A percentile compares a stretch with the other conserved stretches of the same genome.
Conservation (phyloP, 1,140 invertebrate genomes). For the Mya arenaria region DNA sequence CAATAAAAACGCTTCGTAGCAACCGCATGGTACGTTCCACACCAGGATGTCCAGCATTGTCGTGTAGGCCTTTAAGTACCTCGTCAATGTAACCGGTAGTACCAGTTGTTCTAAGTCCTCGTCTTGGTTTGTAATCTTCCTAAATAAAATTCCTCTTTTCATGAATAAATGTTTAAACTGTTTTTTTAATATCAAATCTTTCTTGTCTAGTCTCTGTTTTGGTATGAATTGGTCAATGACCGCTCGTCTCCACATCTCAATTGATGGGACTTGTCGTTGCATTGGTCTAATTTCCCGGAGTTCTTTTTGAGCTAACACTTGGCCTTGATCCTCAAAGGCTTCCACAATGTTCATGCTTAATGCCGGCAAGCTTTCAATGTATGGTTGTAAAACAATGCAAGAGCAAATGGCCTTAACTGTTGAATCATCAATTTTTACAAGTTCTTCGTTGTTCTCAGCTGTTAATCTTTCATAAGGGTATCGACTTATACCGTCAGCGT, state of each 20-base stretch:
- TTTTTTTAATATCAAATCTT: neutral
- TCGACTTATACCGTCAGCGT: slow-evolving; percentile 32
- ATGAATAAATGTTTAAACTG: slow-evolving; percentile 10
- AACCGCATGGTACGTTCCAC: neutral
- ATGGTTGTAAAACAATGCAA: neutral
- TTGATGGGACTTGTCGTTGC: slow-evolving; percentile 1
- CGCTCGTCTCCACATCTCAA: slow-evolving; percentile 3
- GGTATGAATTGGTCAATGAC: neutral
- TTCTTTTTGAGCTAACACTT: neutral
- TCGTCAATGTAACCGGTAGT: neutral
- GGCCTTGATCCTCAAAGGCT: neutral
- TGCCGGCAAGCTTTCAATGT: neutral
- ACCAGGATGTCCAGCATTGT: slow-evolving; percentile 32
- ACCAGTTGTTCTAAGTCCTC: slow-evolving; percentile 1
- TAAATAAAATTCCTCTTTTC: slow-evolving; percentile 6
- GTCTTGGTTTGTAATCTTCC: neutral
- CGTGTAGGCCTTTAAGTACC: slow-evolving; percentile 27
- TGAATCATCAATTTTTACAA: neutral
- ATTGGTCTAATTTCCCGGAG: neutral
- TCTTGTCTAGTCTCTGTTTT: neutral
- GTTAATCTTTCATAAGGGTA: slow-evolving; percentile 5
- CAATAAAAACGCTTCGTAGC: neutral
- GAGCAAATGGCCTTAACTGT: slow-evolving; percentile 1
- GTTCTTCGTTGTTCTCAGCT: neutral
- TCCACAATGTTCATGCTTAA: slow-evolving; percentile 10